These are phyloP conservation scores for Scaeva pyrastri DNA, from an alignment of 2,888 invertebrate genomes.

Conservation along the genomic window DNA sequence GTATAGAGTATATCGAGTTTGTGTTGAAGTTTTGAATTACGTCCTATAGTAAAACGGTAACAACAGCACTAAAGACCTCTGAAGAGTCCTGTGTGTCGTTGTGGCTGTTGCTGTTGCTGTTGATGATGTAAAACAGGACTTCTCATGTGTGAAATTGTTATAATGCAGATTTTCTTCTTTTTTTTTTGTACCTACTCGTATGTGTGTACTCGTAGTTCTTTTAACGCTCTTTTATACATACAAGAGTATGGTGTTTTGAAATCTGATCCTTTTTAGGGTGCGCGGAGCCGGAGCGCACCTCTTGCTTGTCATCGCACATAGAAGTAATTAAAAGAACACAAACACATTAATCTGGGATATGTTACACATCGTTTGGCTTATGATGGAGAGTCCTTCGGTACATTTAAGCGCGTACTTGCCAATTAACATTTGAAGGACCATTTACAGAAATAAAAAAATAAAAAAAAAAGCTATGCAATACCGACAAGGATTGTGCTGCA, in stretches of 20 bases:
- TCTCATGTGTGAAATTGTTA: conserved; percentile 74
- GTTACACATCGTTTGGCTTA: conserved; percentile 65
- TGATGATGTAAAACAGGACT: conserved; percentile 33
- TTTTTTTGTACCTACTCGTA: neutral
- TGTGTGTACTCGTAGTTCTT: conserved; percentile 2
- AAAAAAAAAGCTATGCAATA: conserved; percentile 7
- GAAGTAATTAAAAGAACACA: conserved; percentile 57
- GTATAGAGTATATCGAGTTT: conserved; percentile 43
- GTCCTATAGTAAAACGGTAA: conserved; percentile 30
- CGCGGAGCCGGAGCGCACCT: too few species aligned
- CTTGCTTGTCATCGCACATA: neutral
- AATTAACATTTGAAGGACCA: conserved; percentile 74
- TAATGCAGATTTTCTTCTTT: conserved; percentile 61
- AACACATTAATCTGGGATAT: conserved; percentile 30
- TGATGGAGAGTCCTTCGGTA: conserved; percentile 68
- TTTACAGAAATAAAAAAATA: conserved; percentile 43
- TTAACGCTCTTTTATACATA: conserved; percentile 17
- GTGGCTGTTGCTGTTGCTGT: neutral
- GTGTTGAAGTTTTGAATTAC: conserved; percentile 68
- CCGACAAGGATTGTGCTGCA: conserved; percentile 52
- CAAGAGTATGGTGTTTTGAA: conserved; percentile 68
- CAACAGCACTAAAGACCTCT: conserved; percentile 35
- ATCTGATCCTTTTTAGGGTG: conserved; percentile 66
- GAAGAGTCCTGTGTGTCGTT: neutral
- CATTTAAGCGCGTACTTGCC: conserved; percentile 72